These are phyloP conservation scores for Sinotaia quadrata DNA, from an alignment of 2,888 invertebrate genomes.

Conservation along the genomic window DNA sequence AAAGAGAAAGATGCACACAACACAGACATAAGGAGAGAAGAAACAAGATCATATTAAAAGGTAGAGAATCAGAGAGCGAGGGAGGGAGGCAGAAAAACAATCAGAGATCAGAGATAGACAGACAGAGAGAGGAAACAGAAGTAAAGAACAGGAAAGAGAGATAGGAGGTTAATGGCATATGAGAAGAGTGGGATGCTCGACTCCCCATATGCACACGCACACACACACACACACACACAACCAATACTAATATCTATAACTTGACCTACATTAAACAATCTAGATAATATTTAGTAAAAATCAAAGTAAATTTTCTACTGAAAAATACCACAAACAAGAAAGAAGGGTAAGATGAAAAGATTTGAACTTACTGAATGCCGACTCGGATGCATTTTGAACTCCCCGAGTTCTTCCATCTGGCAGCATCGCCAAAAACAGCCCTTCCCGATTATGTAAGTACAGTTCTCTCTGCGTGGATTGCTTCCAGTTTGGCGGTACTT, in stretches of 20 bases:
- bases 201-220: background rate
- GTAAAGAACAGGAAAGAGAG: constrained; percentile 1
- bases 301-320: background rate
- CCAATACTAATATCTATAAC: background rate
- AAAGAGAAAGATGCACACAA: too few species aligned
- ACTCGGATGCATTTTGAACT: background rate
- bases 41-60: too few species aligned
- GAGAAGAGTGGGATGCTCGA: background rate
- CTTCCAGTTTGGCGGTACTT: constrained; percentile 9
- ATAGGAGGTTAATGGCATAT: background rate
- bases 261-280: too few species aligned
- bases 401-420: constrained; percentile 1
- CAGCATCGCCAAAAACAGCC: constrained; percentile 24
- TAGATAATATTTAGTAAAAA: background rate
- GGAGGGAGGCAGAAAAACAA: background rate
- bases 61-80: constrained; percentile 5
- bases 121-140: background rate
- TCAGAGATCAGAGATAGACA: background rate
- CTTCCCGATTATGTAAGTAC: constrained; percentile 11
- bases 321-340: background rate
- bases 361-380: constrained; percentile 15
- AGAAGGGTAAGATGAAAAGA: background rate
- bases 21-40: too few species aligned
- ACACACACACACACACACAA: background rate
- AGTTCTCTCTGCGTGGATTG: background rate